Evolutionary conservation across 2,888 invertebrate species (phyloP).

Genomic region (Diachrysia chrysitis): DNA sequence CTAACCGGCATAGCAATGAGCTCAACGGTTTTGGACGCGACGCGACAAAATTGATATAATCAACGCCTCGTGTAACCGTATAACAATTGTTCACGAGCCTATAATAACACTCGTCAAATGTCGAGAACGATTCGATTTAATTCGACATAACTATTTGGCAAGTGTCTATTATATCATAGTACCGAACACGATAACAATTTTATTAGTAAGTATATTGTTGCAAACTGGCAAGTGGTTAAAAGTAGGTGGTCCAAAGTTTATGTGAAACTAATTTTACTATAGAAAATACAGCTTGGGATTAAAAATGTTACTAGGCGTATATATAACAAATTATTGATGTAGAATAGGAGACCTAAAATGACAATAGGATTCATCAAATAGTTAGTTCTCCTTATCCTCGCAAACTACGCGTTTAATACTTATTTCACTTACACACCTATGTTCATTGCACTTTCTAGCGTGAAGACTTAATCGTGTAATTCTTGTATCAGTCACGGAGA

Average conservation of each 20-base stretch:
- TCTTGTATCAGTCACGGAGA: constrained; percentile 43
- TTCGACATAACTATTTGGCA: constrained; percentile 12
- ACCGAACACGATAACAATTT: background rate
- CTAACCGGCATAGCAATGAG: constrained; percentile 77
- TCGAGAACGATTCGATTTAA: constrained; percentile 57
- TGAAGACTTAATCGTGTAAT: constrained; percentile 26
- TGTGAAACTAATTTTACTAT: background rate
- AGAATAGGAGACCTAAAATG: background rate
- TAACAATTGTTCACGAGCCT: constrained; percentile 66
- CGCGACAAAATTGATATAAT: constrained; percentile 71
- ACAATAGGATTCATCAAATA: background rate
- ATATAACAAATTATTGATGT: background rate
- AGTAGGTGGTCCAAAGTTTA: background rate
- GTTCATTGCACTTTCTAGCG: constrained; percentile 13
- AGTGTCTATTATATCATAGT: background rate
- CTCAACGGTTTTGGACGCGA: constrained; percentile 51
- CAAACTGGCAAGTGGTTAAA: background rate
- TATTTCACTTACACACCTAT: background rate
- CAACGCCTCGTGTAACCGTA: constrained; percentile 64
- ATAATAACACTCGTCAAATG: constrained; percentile 55
- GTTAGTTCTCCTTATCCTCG: background rate
- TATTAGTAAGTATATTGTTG: background rate
- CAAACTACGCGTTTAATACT: background rate
- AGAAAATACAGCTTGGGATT: too few relatives aligned
- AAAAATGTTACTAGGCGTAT: too few relatives aligned